phyloP scores from a whole-genome alignment of 2,888 invertebrate genomes.

The Trichacis sp. region DNA sequence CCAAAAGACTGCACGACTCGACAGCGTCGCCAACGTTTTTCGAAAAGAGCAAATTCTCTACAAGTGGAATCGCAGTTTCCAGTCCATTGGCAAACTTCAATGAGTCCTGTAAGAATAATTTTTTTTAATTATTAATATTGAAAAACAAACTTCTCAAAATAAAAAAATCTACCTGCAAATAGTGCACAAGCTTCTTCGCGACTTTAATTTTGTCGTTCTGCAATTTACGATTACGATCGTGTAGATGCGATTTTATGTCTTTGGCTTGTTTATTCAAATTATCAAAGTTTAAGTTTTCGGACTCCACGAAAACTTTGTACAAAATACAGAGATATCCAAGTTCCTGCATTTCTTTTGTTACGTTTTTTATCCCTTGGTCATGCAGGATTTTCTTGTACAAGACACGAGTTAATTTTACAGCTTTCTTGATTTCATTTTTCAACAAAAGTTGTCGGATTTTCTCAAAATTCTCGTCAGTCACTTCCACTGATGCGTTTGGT shows the following conservation, averaged over 20 bases:
- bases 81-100: conserved; percentile 70
- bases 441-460: conserved; percentile 59
- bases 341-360: conserved; percentile 6
- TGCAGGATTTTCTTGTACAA: conserved; percentile 44
- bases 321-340: conserved; percentile 23
- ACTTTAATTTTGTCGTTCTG: conserved; percentile 72
- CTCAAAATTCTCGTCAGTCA: conserved; percentile 54
- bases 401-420: conserved; percentile 45
- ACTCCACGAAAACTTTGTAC: conserved; percentile 60
- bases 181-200: conserved; percentile 77
- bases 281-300: conserved; percentile 45
- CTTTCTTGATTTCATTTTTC: conserved; percentile 52
- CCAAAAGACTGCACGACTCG: conserved; percentile 91
- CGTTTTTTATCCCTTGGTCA: conserved; percentile 26
- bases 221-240: conserved; percentile 65
- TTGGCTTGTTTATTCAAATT: conserved; percentile 39
- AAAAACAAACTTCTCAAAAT: too few species aligned
- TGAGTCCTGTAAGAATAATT: too few species aligned
- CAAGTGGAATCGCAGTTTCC: conserved; percentile 73
- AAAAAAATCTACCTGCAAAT: conserved; percentile 78
- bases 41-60: conserved; percentile 80
- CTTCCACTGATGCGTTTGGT: conserved; percentile 34
- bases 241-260: conserved; percentile 30
- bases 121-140: too few species aligned
- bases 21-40: conserved; percentile 83